These are phyloP conservation scores for Caenorhabditis uteleia DNA, from an alignment of 2,888 invertebrate species.

Conservation along the genomic window DNA sequence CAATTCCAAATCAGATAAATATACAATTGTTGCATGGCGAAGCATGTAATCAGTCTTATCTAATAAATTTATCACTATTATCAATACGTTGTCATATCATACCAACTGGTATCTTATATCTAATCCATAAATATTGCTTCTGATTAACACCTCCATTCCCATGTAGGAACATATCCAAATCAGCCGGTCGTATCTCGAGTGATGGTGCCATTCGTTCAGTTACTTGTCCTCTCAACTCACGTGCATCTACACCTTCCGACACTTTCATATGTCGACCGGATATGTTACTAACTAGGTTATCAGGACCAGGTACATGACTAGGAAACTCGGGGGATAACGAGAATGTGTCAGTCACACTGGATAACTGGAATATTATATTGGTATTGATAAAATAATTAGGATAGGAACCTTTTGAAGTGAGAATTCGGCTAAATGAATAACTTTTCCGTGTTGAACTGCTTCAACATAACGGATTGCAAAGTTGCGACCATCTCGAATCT, in stretches of 20 bases:
- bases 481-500: conserved; percentile 58
- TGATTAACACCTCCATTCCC: conserved; percentile 52
- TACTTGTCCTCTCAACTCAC: conserved; percentile 50
- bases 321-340: conserved; percentile 53
- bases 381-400: not conserved
- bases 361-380: no score
- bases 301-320: conserved; percentile 45
- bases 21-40: conserved; percentile 56
- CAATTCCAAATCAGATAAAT: conserved; percentile 54
- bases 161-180: conserved; percentile 48
- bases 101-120: conserved; percentile 57
- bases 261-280: conserved; percentile 41
- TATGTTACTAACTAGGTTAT: conserved; percentile 44
- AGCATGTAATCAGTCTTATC: conserved; percentile 51
- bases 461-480: conserved; percentile 61
- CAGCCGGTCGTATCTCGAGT: conserved; percentile 51
- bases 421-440: conserved; percentile 58
- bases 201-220: conserved; percentile 52
- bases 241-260: conserved; percentile 40
- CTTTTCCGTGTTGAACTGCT: conserved; percentile 55
- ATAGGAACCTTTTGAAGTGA: conserved; percentile 55
- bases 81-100: conserved; percentile 2
- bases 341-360: conserved; percentile 45
- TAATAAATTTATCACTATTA: conserved; percentile 10
- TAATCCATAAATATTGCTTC: conserved; percentile 56